Base-by-base conservation (phyloP, 2,797 vertebrate species). In the Tolypeutes matacus region DNA sequence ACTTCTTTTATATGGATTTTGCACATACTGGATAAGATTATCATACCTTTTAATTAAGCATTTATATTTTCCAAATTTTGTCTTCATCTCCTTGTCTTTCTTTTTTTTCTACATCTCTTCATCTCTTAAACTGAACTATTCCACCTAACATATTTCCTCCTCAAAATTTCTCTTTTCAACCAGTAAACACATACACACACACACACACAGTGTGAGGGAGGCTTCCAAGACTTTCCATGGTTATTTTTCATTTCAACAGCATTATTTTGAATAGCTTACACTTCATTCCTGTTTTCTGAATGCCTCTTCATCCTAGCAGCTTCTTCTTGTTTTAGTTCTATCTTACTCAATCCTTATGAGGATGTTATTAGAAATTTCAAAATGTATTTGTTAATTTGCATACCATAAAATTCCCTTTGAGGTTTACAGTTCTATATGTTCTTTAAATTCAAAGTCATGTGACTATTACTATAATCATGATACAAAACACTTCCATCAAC, bases 281-380 rank as follows among this genome's bases (percentile, higher is more conserved):
- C 53, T 89, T 83, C 83, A 23, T 53, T 64, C 56, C 70, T 81
- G 8, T 75, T 82, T 82, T 92, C 56, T 51, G 25, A 94, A n/a
- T 87, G 4, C 14, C 17, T 64, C 31, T 75, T 51, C n/a, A 51
- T 34, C 27, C 11, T 80, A 72, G 17, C 27, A 85, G 3, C 18
- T 72, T 39, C 11, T 58, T 56, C 18, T 72, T 42, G 4, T 42
- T 81, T 58, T 6, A 58, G 15, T 14, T 2, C 1, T 83, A 60
- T 34, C 4, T 65, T 82, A 34, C 51, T 36, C 65, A 39, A 27
- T 67, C 9, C 70, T 85, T 69, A 9, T 87, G 42, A 90, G 13
- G 85, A 67, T 77, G 14, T 9, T 73, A 86, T 82, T 39, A 51
- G 23, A 69, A 46, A 72, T n/a, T 70, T 64, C 34, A 17, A 12